These are phyloP conservation scores for Saccopteryx bilineata DNA, from an alignment of 2,113 vertebrate species.

Conservation along the genomic window DNA sequence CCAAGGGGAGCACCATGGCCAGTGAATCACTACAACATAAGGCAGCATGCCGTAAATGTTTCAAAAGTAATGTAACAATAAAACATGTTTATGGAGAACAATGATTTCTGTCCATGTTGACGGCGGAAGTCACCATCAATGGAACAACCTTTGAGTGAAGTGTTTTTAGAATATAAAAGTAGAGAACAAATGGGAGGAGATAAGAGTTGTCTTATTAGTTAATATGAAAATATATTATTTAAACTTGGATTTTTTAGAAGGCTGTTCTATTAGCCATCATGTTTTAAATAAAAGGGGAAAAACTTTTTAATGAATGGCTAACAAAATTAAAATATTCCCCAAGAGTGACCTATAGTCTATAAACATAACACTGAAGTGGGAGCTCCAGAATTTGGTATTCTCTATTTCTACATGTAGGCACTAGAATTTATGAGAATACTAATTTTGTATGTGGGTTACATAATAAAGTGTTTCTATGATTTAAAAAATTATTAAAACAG, in stretches of 20 bases:
- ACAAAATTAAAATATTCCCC: constrained; percentile 39
- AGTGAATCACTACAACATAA: not conserved
- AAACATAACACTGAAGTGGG: not conserved
- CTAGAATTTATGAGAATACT: constrained; percentile 53
- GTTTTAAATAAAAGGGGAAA: constrained; percentile 30
- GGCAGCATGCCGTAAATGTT: not conserved
- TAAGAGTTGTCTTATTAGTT: not conserved
- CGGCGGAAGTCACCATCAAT: not conserved
- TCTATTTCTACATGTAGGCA: constrained; percentile 39
- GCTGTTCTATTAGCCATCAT: not conserved
- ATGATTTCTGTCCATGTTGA: not conserved
- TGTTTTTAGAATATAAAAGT: not conserved
- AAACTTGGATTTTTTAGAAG: not conserved
- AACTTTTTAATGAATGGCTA: constrained; percentile 8
- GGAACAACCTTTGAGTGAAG: not conserved
- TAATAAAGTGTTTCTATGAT: constrained; percentile 63
- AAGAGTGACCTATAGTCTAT: constrained; percentile 7
- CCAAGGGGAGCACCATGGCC: fast-evolving
- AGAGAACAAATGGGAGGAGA: not conserved
- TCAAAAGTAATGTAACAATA: not conserved
- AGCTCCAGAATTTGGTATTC: not conserved
- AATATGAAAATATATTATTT: constrained; percentile 21
- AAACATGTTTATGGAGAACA: not conserved
- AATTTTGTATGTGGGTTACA: constrained; percentile 54
- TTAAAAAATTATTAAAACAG: constrained; percentile 5